Conservation (phyloP, 2,888 invertebrate species). For the Pammene aurita region DNA sequence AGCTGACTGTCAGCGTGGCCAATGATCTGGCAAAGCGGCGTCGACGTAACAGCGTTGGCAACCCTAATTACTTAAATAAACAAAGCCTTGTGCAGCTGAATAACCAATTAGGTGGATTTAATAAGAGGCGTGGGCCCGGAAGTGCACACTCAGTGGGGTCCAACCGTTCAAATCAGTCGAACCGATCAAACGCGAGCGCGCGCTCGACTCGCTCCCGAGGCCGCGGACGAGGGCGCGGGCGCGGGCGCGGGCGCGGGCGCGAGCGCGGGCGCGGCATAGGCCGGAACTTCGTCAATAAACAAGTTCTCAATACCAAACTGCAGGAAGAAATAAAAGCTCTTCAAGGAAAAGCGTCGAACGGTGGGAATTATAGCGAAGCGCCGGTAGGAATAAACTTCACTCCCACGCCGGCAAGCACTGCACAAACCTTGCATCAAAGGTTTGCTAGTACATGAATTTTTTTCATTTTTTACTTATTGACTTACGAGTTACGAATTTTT, state of each 20-base stretch:
- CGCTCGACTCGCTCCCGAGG: slow-evolving; percentile 57
- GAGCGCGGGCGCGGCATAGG: slow-evolving; percentile 68
- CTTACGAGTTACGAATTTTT: slow-evolving; percentile 19
- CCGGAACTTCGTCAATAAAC: slow-evolving; percentile 71
- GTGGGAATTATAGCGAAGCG: slow-evolving; percentile 48
- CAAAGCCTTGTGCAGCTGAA: slow-evolving; percentile 72
- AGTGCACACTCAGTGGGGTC: slow-evolving; percentile 76
- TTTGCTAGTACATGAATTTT: slow-evolving; percentile 65
- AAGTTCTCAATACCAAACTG: slow-evolving; percentile 69
- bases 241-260: slow-evolving; percentile 67
- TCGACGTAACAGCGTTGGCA: slow-evolving; percentile 74
- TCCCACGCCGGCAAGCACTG: slow-evolving; percentile 71
- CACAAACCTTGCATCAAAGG: slow-evolving; percentile 74
- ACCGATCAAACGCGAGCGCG: slow-evolving; percentile 62
- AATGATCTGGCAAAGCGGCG: slow-evolving; percentile 74
- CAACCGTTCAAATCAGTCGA: slow-evolving; percentile 57
- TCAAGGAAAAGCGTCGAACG: slow-evolving; percentile 67
- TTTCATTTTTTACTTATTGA: no score
- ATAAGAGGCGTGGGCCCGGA: slow-evolving; percentile 67
- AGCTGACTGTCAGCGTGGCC: slow-evolving; percentile 75
- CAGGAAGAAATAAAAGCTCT: slow-evolving; percentile 78
- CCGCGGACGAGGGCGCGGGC: slow-evolving; percentile 69
- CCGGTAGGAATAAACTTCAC: slow-evolving; percentile 66
- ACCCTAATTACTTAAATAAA: slow-evolving; percentile 68
- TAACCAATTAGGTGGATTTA: slow-evolving; percentile 67